phyloP scores from a whole-genome alignment of 1,140 invertebrate genomes.

The Fopius arisanus region DNA sequence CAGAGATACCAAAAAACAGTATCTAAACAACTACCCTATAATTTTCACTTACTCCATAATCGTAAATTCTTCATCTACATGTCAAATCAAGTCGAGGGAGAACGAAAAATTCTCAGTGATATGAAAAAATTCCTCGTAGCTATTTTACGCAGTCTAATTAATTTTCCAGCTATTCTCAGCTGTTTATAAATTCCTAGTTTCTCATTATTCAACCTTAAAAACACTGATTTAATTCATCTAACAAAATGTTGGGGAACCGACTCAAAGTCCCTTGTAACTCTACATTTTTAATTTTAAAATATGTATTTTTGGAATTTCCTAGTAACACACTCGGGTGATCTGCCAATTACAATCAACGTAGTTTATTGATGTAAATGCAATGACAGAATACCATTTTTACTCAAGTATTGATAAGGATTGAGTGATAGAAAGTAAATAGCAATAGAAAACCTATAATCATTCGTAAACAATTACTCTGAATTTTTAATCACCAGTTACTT shows the following conservation, averaged over 20 bases:
- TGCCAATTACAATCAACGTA: no score
- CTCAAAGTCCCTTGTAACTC: background rate
- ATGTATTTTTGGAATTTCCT: background rate
- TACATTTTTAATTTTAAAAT: background rate
- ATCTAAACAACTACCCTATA: background rate
- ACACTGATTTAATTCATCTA: background rate
- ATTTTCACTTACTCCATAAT: background rate
- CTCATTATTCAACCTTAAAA: background rate
- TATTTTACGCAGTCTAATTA: constrained; percentile 23
- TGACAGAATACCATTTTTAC: no score
- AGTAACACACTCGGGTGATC: no score
- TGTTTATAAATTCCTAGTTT: background rate
- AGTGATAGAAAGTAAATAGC: no score
- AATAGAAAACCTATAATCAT: no score
- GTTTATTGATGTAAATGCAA: no score
- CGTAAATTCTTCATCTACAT: background rate
- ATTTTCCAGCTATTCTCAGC: background rate
- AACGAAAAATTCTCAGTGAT: constrained; percentile 12
- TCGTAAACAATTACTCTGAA: no score
- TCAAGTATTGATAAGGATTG: no score
- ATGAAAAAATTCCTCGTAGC: constrained; percentile 14
- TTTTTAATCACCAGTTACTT: background rate
- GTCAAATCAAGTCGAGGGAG: background rate
- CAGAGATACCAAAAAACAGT: background rate
- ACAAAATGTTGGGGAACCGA: background rate